Evolutionary conservation across 2,888 invertebrate species (phyloP), one percentile per base, ranked within the genome.

Genomic region (Germaria angustata): DNA sequence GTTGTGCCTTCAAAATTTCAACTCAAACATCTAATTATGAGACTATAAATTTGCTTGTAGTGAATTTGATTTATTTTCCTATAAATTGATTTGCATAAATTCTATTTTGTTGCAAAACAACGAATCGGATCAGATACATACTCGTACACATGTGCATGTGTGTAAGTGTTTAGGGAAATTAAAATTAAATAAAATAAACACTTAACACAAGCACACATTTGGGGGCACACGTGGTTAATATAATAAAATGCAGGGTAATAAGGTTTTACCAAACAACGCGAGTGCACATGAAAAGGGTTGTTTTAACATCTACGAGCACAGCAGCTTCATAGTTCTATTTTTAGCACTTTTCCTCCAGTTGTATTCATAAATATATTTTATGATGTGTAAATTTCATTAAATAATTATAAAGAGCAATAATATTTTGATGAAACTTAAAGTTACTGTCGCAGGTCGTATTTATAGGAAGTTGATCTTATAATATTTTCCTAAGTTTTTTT

Each of bases 1-100:
- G 1, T 39, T 28, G 41, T 32, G 20, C 6, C 15, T 28, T 32
- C 51, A 75, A 66, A 17, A 44, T 46, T 44, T 7, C 17, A 46
- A 55, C 17, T 20, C 17, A 46, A 46, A 46, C 55, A 44, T 46
- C 55, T 36, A 22, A 75, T 55, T 66, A 57, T 36, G 24, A 46
- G 51, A 17, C 49, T 75, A 17, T 1, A 17, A 75, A 55, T 49
- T 36, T 61, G 61, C 39, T 41, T 63, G 32, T n/a, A 24, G 20
- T 51, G 51, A 61, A 20, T 65, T 46, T 65, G 65, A 75, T 46
- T 65, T 65, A 75, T 75, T 75, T 66, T 28, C 17, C 17, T 3
- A 17, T 17, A 24, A 65, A 57, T 75, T 65, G 55, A 75, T 66
- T 57, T 75, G 32, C 65, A 75, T 57, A 36, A 39, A 75, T 28